A percentile compares a stretch with the other conserved stretches of the same genome.
These are phyloP conservation scores for Lasioglossum baleicum DNA, from an alignment of 1,140 invertebrate species.

Conservation along the genomic window DNA sequence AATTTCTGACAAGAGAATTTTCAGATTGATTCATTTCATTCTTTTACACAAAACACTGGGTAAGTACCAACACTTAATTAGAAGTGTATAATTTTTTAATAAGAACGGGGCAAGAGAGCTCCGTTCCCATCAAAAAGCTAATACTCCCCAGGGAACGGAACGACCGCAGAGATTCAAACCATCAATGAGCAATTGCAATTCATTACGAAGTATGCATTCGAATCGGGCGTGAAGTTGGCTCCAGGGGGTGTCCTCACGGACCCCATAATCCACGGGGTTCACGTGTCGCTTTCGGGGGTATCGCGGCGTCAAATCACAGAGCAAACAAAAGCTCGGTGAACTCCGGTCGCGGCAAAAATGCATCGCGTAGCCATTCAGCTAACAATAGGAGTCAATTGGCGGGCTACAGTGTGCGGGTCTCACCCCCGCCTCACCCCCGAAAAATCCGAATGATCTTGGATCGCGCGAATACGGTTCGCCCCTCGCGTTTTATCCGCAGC, in stretches of 20 bases:
- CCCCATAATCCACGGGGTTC: background rate
- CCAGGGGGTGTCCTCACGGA: background rate
- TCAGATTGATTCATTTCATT: too few species aligned
- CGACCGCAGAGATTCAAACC: too few species aligned
- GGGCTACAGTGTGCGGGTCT: constrained; percentile 38
- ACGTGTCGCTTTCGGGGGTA: constrained; percentile 1
- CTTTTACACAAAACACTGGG: too few species aligned
- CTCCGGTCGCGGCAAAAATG: constrained; percentile 48
- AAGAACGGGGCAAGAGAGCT: too few species aligned
- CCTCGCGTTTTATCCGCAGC: constrained; percentile 19
- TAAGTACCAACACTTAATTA: too few species aligned
- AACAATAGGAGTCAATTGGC: constrained; percentile 63
- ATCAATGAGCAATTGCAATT: too few species aligned
- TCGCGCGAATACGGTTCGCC: background rate
- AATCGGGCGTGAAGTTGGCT: background rate
- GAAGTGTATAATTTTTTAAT: too few species aligned
- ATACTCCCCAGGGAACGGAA: too few species aligned
- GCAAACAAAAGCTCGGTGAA: constrained; percentile 13
- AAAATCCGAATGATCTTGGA: background rate
- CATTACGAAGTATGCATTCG: background rate
- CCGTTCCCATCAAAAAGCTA: too few species aligned
- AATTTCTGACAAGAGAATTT: too few species aligned
- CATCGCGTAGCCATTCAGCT: constrained; percentile 21
- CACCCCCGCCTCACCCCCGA: constrained; percentile 2
- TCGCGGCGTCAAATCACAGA: constrained; percentile 10